A percentile compares a stretch with the other conserved stretches of the same genome.
Evolutionary conservation across 2,113 vertebrate species (phyloP).

Genomic region (Podilymbus podiceps): DNA sequence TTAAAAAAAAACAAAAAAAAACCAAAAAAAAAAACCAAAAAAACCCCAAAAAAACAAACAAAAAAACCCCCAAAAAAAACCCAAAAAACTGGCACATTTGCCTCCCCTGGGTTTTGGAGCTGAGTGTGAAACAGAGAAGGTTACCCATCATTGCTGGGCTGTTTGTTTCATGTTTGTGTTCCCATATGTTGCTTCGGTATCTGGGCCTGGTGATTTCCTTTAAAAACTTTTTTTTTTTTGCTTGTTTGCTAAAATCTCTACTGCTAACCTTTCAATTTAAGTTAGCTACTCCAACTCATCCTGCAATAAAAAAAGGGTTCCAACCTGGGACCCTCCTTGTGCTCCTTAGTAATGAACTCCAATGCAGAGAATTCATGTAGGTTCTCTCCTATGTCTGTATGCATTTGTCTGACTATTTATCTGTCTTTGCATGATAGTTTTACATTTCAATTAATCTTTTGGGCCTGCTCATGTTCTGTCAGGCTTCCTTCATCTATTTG

Average conservation of each 20-base stretch:
- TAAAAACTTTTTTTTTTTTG: neutral
- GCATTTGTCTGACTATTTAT: neutral
- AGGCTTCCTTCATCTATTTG: neutral
- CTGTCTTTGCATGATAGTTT: neutral
- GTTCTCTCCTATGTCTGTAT: neutral
- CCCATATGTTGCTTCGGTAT: neutral
- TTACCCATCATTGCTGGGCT: neutral
- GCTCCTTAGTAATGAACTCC: neutral
- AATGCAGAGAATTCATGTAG: neutral
- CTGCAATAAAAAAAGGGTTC: neutral
- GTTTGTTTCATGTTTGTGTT: neutral
- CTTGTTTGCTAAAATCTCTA: neutral
- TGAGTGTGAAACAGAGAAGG: neutral
- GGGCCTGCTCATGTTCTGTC: neutral
- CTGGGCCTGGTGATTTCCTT: neutral
- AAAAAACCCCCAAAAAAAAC: too few species aligned
- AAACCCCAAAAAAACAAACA: too few species aligned
- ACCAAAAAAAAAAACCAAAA: too few species aligned
- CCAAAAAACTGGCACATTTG: neutral
- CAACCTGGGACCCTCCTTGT: neutral
- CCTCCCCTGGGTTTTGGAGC: neutral
- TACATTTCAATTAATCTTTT: neutral
- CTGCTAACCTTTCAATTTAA: neutral
- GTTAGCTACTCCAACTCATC: neutral
- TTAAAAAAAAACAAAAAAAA: too few species aligned